Percentiles rank a stretch among this genome's conserved stretches.
phyloP scores from a whole-genome alignment of 2,888 invertebrate species.

The Sarcophaga carnaria region DNA sequence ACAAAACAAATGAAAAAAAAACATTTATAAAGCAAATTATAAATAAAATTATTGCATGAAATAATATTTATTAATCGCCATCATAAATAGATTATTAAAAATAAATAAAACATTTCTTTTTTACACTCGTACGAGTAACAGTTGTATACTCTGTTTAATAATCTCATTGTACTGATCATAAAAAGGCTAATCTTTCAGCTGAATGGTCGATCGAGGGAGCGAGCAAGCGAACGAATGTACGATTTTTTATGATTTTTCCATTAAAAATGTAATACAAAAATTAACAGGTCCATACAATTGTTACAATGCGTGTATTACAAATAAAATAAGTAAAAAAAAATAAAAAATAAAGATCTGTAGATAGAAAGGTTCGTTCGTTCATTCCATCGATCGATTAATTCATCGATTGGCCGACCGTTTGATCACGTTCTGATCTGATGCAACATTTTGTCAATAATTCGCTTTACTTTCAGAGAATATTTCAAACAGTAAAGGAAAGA shows the following conservation, averaged over 20 bases:
- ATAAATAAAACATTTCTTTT: background rate
- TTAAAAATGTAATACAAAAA: constrained; percentile 9
- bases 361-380: constrained; percentile 24
- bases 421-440: constrained; percentile 66
- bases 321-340: background rate
- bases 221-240: background rate
- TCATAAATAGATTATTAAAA: constrained; percentile 15
- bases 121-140: too few species aligned
- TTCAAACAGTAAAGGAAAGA: constrained; percentile 10
- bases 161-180: constrained; percentile 21
- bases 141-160: background rate
- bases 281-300: background rate
- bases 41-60: constrained; percentile 46
- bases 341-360: constrained; percentile 1
- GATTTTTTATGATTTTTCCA: background rate
- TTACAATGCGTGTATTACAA: constrained; percentile 15
- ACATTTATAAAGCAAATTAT: constrained; percentile 48
- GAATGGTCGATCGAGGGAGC: background rate
- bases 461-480: constrained; percentile 48
- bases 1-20: constrained; percentile 11
- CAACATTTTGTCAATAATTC: constrained; percentile 18
- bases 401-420: constrained; percentile 26
- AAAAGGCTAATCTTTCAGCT: constrained; percentile 28
- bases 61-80: constrained; percentile 11
- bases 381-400: constrained; percentile 6